Evolutionary conservation across 2,888 invertebrate species (phyloP).

Genomic region (Cordilura impudica): DNA sequence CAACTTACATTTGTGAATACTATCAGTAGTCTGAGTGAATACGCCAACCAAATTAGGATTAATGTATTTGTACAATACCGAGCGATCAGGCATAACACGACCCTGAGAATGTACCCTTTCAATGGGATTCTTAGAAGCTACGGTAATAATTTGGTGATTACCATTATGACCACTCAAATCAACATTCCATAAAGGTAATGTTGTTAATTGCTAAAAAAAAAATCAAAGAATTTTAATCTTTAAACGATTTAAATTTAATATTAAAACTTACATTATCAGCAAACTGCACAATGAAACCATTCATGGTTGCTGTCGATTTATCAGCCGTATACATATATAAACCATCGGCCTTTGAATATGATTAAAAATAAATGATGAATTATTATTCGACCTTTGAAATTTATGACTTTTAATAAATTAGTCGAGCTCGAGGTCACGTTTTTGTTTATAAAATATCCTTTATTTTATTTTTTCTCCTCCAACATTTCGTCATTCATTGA

Average conservation of each 20-base stretch:
- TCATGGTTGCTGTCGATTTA: conserved; percentile 80
- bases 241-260: background rate
- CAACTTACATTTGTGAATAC: conserved; percentile 84
- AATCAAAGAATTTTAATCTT: background rate
- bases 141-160: conserved; percentile 82
- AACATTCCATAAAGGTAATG: conserved; percentile 85
- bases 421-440: no score
- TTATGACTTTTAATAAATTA: no score
- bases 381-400: no score
- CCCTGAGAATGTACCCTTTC: conserved; percentile 96
- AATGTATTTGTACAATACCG: conserved; percentile 98
- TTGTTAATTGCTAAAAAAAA: conserved; percentile 80
- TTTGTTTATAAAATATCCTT: no score
- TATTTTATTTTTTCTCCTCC: no score
- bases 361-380: no score
- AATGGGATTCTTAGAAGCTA: conserved; percentile 82
- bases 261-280: conserved; percentile 69
- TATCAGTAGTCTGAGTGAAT: conserved; percentile 87
- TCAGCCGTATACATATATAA: conserved; percentile 84
- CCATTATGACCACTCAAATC: conserved; percentile 81
- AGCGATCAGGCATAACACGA: conserved; percentile 94
- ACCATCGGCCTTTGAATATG: conserved; percentile 75
- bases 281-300: conserved; percentile 80
- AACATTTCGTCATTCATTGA: no score
- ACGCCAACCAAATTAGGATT: conserved; percentile 97